Base-by-base conservation (phyloP, 1,140 invertebrate species). In the Gerris buenoi region DNA sequence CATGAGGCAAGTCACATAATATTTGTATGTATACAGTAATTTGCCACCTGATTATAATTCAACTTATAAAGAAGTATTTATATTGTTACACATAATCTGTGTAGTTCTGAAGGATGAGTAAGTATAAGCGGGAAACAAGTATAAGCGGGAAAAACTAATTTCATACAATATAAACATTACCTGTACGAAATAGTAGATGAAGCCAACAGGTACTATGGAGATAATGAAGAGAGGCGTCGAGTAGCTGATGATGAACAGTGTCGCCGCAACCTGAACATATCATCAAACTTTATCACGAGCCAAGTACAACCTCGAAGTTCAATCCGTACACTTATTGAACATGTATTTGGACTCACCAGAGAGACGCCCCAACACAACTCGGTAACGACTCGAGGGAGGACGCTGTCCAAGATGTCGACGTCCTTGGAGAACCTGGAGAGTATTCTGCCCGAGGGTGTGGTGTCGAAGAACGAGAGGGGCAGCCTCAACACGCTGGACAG, bases 151-250 rank as follows among this genome's bases (percentile, higher is more conserved):
- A n/a, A n/a, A n/a, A n/a, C n/a, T n/a, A n/a, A n/a, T n/a, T n/a
- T n/a, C n/a, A n/a, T n/a, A n/a, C n/a, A n/a, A 46, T 10, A 46
- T 10, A 46, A 46, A 10, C 33, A 46, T 10, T 73, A 85, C 83
- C 79, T 86, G 83, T 70, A 95, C 86, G 71, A 96, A 86, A 75
- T 93, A 93, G 79, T 97, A 97, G 59, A 97, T 69, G n/a, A 93
- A 68, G 56, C 84, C 87, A 72, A 97, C 85, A 13, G 94, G 93
- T 68, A 96, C 60, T 68, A 95, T 87, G 60, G 93, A 85, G 3
- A 82, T 77, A 67, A 94, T 75, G 79, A 97, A 96, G 72, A 87
- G 81, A 0, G 93, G 93, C 46, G 94, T 97, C 69, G 88, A 90
- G 75, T 85, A 86, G 78, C 90, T 89, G 75, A 97, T 95, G 59